phyloP scores from a whole-genome alignment of 2,797 vertebrate species.

The Lindbergichthys nudifrons region DNA sequence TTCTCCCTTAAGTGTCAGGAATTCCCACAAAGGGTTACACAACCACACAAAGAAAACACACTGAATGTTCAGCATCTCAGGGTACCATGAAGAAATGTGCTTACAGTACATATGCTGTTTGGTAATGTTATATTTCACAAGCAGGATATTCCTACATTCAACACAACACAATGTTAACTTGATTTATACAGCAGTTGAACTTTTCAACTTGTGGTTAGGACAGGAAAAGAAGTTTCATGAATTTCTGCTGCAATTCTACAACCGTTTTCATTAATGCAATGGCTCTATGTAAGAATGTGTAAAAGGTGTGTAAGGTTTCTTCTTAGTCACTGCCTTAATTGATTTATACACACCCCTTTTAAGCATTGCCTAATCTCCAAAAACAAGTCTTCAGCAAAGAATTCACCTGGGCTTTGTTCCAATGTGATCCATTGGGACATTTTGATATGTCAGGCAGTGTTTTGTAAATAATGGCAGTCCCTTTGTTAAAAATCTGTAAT shows the following conservation, averaged over 20 bases:
- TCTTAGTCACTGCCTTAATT: background rate
- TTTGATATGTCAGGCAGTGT: background rate
- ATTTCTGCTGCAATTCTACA: background rate
- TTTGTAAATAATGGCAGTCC: background rate
- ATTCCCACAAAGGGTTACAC: too few species aligned
- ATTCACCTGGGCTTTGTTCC: background rate
- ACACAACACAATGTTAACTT: background rate
- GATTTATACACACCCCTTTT: too few species aligned
- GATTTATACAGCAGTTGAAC: background rate
- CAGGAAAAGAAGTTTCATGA: background rate
- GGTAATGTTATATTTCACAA: background rate
- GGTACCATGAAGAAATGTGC: background rate
- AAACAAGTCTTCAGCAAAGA: too few species aligned
- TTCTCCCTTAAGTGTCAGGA: too few species aligned
- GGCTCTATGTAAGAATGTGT: background rate
- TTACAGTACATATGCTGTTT: background rate
- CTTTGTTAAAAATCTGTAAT: background rate
- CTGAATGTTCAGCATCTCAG: background rate
- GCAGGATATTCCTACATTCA: too few species aligned
- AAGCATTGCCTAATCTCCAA: too few species aligned
- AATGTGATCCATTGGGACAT: too few species aligned
- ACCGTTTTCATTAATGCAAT: background rate
- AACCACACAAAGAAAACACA: too few species aligned
- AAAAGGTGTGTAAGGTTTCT: conserved; percentile 1
- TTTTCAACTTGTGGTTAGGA: background rate